These are phyloP conservation scores for Chaetura pelagica DNA, from an alignment of 2,113 vertebrate genomes.

Conservation along the genomic window DNA sequence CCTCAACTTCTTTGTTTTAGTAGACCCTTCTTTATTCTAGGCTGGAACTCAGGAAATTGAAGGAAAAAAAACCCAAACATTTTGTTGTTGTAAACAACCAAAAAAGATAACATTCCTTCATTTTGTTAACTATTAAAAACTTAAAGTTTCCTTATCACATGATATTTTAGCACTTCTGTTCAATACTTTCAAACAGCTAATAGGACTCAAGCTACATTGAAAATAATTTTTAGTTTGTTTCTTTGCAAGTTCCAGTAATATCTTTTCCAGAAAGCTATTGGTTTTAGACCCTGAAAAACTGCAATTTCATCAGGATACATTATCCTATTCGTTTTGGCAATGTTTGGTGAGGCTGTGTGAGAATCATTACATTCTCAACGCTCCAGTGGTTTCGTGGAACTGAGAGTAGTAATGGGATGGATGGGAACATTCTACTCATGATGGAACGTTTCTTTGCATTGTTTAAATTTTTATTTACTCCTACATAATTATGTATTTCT, in stretches of 20 bases:
- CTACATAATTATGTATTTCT: constrained; percentile 6
- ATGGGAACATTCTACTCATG: background rate
- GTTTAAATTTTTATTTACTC: constrained; percentile 56
- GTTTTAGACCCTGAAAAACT: background rate
- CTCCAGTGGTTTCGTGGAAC: background rate
- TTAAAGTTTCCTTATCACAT: background rate
- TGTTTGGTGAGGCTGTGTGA: background rate
- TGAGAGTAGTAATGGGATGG: background rate
- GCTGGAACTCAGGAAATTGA: background rate
- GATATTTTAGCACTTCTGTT: background rate
- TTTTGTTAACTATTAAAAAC: background rate
- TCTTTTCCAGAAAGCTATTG: background rate
- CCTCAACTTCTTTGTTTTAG: background rate
- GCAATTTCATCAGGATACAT: background rate
- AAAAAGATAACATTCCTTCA: background rate
- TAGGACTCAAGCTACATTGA: background rate
- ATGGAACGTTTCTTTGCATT: constrained; percentile 21
- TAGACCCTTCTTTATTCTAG: background rate
- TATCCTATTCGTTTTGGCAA: background rate
- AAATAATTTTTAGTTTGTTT: background rate
- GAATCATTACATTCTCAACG: constrained; percentile 10
- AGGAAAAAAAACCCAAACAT: background rate
- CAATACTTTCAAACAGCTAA: background rate
- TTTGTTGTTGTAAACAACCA: background rate
- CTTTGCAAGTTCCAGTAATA: background rate